Conservation (phyloP, 2,797 vertebrate genomes). For the Thaleichthys pacificus region DNA sequence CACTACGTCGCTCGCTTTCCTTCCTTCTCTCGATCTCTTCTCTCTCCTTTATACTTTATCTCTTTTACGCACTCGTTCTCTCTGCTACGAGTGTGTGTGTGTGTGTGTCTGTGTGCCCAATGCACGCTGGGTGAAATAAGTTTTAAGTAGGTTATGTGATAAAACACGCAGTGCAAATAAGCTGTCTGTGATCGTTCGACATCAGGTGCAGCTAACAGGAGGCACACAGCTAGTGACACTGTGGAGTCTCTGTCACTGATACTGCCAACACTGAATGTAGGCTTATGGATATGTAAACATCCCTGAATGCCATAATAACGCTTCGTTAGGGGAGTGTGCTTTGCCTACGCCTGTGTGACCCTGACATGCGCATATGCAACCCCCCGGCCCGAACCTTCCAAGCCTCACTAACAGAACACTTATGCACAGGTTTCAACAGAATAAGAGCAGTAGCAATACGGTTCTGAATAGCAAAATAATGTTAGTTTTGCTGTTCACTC, state of each 20-base stretch:
- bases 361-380: conserved; percentile 50
- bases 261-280: conserved; percentile 39
- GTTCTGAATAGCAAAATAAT: conserved; percentile 49
- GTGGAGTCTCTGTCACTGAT: conserved; percentile 34
- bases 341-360: conserved; percentile 52
- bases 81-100: not conserved
- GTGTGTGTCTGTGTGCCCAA: conserved; percentile 3
- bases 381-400: conserved; percentile 18
- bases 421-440: conserved; percentile 65
- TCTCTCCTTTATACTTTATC: not conserved
- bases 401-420: conserved; percentile 53
- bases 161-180: conserved; percentile 3
- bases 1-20: not conserved
- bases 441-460: conserved; percentile 65
- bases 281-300: conserved; percentile 31
- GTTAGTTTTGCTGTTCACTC: conserved; percentile 51
- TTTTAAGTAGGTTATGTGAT: not conserved
- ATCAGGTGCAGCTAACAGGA: conserved; percentile 21
- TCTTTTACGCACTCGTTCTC: conserved; percentile 5
- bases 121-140: not conserved
- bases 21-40: conserved; percentile 5
- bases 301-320: conserved; percentile 17
- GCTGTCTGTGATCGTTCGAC: conserved; percentile 25
- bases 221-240: conserved; percentile 29
- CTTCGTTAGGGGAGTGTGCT: conserved; percentile 35